A percentile compares a stretch with the other conserved stretches of the same genome.
phyloP scores from a whole-genome alignment of 2,113 vertebrate species.

The Helogale parvula region DNA sequence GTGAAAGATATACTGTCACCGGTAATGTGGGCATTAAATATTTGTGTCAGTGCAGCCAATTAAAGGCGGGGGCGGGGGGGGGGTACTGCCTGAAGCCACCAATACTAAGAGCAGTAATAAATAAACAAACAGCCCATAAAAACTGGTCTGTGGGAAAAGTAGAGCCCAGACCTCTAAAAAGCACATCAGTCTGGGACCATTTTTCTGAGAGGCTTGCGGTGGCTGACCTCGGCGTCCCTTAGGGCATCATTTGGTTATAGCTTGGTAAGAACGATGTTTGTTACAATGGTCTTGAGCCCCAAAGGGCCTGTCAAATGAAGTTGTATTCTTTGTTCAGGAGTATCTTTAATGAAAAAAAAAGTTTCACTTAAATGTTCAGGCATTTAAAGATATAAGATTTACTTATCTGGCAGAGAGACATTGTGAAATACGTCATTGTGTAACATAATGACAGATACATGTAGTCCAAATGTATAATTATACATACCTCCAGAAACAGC shows the following conservation, averaged over 20 bases:
- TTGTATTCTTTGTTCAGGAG: background rate
- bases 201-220: background rate
- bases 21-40: background rate
- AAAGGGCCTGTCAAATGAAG: background rate
- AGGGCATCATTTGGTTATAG: background rate
- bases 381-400: background rate
- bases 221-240: background rate
- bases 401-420: background rate
- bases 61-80: background rate
- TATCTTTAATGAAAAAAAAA: background rate
- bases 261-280: background rate
- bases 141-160: background rate
- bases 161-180: background rate
- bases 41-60: background rate
- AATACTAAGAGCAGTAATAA: background rate
- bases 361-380: background rate
- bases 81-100: background rate
- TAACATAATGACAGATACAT: background rate
- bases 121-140: background rate
- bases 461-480: background rate
- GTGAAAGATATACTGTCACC: background rate
- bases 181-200: background rate
- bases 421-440: background rate
- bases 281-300: background rate
- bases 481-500: slow-evolving; percentile 5